A percentile compares a stretch with the other conserved stretches of the same genome.
Conservation (phyloP, 2,888 invertebrate species). For the Xestia rhomboidea region DNA sequence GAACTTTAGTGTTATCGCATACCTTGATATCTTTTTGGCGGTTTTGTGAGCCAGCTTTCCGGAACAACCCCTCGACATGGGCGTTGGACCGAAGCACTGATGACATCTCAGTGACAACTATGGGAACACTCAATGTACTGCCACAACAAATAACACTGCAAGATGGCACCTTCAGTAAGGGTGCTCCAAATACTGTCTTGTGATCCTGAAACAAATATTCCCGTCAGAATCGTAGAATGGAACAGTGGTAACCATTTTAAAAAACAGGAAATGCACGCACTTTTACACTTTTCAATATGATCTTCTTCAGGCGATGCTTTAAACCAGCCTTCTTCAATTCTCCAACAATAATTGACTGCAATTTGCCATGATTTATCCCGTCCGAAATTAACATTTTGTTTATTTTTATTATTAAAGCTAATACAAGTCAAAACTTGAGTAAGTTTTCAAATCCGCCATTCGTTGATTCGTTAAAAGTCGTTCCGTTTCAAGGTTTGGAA, state of each 20-base stretch:
- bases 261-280: constrained; percentile 76
- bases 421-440: constrained; percentile 55
- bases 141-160: constrained; percentile 92
- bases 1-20: constrained; percentile 36
- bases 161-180: constrained; percentile 86
- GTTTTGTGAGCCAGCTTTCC: constrained; percentile 96
- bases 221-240: neutral
- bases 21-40: constrained; percentile 96
- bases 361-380: constrained; percentile 87
- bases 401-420: constrained; percentile 67
- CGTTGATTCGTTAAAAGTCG: constrained; percentile 74
- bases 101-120: constrained; percentile 93
- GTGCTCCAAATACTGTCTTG: constrained; percentile 88
- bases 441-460: constrained; percentile 75
- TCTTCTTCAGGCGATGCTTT: constrained; percentile 93
- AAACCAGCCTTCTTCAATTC: constrained; percentile 93
- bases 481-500: constrained; percentile 40
- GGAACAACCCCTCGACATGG: constrained; percentile 95
- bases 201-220: constrained; percentile 79
- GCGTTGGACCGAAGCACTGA: constrained; percentile 92
- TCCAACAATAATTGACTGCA: constrained; percentile 91
- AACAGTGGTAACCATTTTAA: neutral
- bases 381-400: constrained; percentile 88
- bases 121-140: constrained; percentile 93
- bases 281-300: constrained; percentile 89